Base-by-base conservation (phyloP, 2,888 invertebrate species). In the Eupithecia abbreviata region DNA sequence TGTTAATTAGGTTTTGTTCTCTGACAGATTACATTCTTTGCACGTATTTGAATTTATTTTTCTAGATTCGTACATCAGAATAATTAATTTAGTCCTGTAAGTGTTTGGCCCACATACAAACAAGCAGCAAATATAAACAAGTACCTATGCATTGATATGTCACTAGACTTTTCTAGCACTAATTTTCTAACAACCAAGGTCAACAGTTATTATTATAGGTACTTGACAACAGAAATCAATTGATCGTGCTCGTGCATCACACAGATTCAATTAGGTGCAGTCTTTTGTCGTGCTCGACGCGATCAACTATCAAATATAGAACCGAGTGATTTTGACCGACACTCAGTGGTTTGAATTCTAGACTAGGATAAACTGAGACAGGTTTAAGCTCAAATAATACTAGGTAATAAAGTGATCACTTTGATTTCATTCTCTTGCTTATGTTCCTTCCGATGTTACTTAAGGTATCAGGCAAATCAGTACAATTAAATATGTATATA, bases 1-100 rank as follows among this genome's bases (percentile, higher is more conserved):
- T 78, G 72, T 76, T 76, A 76, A 78, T 78, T 72, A 78, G 47
- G 66, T 74, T 74, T 72, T 74, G 66, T 72, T 74, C 66, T 55
- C 43, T 45, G 73, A 78, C 78, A 76, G 73, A 74, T 76, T 41
- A 71, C 42, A 55, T 45, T 41, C 41, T 42, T 51, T 55, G 71
- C 41, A 71, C 55, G 49, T 71, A 30, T 69, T 69, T 69, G 10
- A 49, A 69, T 69, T 67, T 49, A 30, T 47, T 69, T 47, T 69
- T 69, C 45, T 49, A 2, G 47, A 68, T 49, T 30, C 4, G 12
- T 5, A 15, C 42, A 66, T 42, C 18, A 45, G 10, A 47, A 49
- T 45, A 18, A 10, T 7, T 47, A 49, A 69, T 30, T 45, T 42
- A 2, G 42, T 66, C 55, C 18, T 2, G 58, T 0, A 58, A 67